phyloP scores from a whole-genome alignment of 1,140 invertebrate species.

The Hylaeus anthracinus region DNA sequence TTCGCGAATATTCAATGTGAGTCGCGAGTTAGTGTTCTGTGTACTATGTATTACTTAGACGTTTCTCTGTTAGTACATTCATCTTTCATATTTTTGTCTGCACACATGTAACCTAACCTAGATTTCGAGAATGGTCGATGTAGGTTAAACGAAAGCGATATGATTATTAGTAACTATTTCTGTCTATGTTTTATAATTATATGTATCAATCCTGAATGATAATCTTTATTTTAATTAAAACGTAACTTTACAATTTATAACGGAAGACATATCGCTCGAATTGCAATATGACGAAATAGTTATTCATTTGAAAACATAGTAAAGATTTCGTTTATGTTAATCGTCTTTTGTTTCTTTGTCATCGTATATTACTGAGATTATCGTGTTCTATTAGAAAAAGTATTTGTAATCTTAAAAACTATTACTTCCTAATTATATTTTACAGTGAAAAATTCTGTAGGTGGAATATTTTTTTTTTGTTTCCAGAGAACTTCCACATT shows the following conservation, averaged over 20 bases:
- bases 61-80: conserved; percentile 77
- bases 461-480: conserved; percentile 29
- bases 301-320: background rate
- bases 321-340: background rate
- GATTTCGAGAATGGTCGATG: background rate
- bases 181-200: too few relatives aligned
- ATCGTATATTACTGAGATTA: conserved; percentile 29
- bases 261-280: background rate
- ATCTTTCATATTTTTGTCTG: conserved; percentile 11
- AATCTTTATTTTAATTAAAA: background rate
- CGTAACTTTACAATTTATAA: background rate
- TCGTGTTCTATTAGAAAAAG: background rate
- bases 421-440: too few relatives aligned
- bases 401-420: background rate
- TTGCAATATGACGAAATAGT: background rate
- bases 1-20: conserved; percentile 49
- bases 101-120: conserved; percentile 31
- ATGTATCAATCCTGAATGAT: background rate
- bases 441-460: background rate
- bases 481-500: conserved; percentile 81
- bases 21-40: conserved; percentile 50
- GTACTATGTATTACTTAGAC: conserved; percentile 77
- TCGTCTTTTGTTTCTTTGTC: background rate
- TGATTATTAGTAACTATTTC: background rate
- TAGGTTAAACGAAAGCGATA: background rate